These are phyloP conservation scores for Glossosoma conforme DNA, from an alignment of 1,140 invertebrate species.

Conservation along the genomic window DNA sequence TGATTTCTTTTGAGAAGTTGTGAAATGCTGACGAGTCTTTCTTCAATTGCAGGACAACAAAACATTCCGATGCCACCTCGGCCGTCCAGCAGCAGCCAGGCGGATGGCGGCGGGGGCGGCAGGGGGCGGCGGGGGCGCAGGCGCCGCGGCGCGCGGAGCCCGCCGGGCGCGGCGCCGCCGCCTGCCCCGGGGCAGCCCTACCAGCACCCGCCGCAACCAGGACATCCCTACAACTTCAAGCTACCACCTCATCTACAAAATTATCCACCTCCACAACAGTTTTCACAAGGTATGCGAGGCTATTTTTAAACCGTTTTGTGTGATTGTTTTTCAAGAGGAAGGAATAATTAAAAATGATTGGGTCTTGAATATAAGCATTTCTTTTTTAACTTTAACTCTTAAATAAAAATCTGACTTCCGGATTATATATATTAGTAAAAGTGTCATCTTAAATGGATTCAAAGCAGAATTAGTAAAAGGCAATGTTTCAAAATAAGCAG, in stretches of 20 bases:
- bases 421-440: no score
- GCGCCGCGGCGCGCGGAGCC: neutral
- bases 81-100: constrained; percentile 78
- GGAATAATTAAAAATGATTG: neutral
- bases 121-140: constrained; percentile 23
- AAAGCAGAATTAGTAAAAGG: no score
- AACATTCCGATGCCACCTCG: constrained; percentile 89
- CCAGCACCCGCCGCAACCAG: constrained; percentile 53
- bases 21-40: no score
- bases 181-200: constrained; percentile 53
- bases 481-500: no score
- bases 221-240: constrained; percentile 50
- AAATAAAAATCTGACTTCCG: no score
- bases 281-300: constrained; percentile 47
- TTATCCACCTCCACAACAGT: constrained; percentile 52
- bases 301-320: no score
- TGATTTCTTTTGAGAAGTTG: no score
- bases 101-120: constrained; percentile 34
- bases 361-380: no score
- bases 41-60: constrained; percentile 66
- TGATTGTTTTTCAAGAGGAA: no score
- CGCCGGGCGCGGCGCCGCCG: constrained; percentile 35
- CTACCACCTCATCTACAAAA: constrained; percentile 41
- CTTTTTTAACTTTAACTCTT: no score
- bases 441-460: no score